Percentiles rank a stretch among this genome's conserved stretches.
These are phyloP conservation scores for Cheilosia grossa DNA, from an alignment of 2,888 invertebrate genomes.

Conservation along the genomic window DNA sequence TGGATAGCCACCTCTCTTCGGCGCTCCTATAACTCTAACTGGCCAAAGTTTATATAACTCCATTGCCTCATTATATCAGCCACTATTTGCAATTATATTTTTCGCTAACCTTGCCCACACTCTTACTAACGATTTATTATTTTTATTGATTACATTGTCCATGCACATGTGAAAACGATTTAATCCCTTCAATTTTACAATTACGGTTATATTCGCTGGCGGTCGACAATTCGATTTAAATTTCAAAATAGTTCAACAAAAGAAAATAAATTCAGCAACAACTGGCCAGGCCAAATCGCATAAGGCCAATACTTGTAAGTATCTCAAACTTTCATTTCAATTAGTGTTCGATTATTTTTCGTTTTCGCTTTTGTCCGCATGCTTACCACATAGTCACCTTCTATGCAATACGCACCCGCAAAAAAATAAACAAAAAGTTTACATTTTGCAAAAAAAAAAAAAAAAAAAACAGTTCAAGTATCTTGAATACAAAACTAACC, in stretches of 20 bases:
- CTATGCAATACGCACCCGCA: conserved; percentile 23
- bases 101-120: conserved; percentile 38
- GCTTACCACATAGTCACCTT: conserved; percentile 31
- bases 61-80: conserved; percentile 33
- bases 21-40: not conserved
- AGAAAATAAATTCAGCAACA: not conserved
- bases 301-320: conserved; percentile 32
- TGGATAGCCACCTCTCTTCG: not conserved
- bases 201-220: conserved; percentile 36
- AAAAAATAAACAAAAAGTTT: conserved; percentile 36
- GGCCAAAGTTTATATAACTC: conserved; percentile 13
- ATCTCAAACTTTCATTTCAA: conserved; percentile 59
- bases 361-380: conserved; percentile 22
- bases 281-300: conserved; percentile 16
- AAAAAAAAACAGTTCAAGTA: conserved; percentile 49
- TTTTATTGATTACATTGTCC: conserved; percentile 30
- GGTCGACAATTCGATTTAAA: conserved; percentile 26
- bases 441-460: conserved; percentile 44
- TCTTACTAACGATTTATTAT: conserved; percentile 26
- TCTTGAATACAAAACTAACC: conserved; percentile 34
- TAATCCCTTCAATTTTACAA: conserved; percentile 46
- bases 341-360: conserved; percentile 48
- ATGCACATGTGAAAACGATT: not conserved
- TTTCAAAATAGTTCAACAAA: conserved; percentile 47
- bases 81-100: conserved; percentile 19